Percentiles rank a stretch among this genome's conserved stretches.
Conservation (phyloP, 1,140 invertebrate species). For the Venturia canescens region DNA sequence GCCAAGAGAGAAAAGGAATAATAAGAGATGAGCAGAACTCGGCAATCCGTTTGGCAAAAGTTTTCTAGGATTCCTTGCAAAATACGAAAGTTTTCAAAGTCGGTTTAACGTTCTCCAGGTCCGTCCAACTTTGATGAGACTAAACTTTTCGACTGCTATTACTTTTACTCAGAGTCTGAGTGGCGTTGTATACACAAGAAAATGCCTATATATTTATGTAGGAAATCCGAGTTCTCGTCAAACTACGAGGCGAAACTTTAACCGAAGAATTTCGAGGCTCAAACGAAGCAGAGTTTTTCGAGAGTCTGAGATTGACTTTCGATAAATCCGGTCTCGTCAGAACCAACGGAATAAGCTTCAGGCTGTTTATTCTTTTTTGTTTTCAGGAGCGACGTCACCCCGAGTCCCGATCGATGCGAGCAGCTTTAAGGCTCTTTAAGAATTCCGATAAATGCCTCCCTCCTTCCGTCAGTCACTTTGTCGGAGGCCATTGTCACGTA, state of each 20-base stretch:
- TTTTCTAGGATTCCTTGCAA: neutral
- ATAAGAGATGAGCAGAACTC: neutral
- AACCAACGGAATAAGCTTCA: too few species aligned
- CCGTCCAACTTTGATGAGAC: neutral
- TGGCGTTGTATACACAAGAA: neutral
- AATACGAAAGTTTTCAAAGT: neutral
- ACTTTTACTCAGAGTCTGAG: constrained; percentile 1
- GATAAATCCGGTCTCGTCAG: too few species aligned
- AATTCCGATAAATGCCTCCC: too few species aligned
- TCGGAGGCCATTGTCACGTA: too few species aligned
- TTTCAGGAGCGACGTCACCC: too few species aligned
- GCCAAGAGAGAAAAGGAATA: neutral
- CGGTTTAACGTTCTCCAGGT: neutral
- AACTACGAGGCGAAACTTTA: neutral
- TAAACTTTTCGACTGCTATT: constrained; percentile 25
- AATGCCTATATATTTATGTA: neutral
- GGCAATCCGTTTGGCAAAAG: neutral
- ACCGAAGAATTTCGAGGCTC: neutral
- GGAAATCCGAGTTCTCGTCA: neutral
- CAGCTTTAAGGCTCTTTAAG: too few species aligned
- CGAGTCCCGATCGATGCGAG: too few species aligned
- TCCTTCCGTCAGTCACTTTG: too few species aligned
- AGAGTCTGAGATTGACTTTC: too few species aligned
- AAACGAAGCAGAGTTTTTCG: neutral
- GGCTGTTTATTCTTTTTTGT: too few species aligned